Conservation (phyloP, 2,888 invertebrate species). For the Thereva nobilitata region DNA sequence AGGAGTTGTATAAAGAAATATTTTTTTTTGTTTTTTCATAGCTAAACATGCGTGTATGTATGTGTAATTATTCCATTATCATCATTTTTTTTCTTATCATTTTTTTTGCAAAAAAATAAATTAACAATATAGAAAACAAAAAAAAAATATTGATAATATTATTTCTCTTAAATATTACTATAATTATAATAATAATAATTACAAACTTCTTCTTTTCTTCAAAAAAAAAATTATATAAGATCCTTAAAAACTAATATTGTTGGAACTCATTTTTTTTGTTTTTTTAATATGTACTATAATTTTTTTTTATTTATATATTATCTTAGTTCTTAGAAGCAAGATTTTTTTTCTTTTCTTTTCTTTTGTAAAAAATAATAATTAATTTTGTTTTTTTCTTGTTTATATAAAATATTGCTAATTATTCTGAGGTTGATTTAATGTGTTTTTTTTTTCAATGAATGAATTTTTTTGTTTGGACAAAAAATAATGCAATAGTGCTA, state of each 20-base stretch:
- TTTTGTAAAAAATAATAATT: neutral
- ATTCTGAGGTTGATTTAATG: too few relatives aligned
- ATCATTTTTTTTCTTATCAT: neutral
- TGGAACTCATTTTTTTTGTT: neutral
- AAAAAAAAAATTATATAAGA: neutral
- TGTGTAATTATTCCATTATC: neutral
- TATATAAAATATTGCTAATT: neutral
- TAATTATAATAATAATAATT: neutral
- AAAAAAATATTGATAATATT: constrained; percentile 3
- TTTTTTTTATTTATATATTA: neutral
- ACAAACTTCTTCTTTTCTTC: neutral
- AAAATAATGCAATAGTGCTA: neutral
- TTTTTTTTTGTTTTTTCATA: constrained; percentile 24
- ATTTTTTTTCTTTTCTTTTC: neutral
- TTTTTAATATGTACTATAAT: neutral
- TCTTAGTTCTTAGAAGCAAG: neutral
- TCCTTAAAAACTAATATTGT: neutral
- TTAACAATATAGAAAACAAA: constrained; percentile 4
- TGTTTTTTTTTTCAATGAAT: neutral
- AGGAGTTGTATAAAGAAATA: constrained; percentile 30
- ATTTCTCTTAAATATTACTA: neutral
- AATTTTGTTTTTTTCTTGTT: neutral
- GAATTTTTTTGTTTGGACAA: neutral
- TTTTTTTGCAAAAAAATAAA: neutral
- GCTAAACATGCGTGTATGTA: constrained; percentile 3